Evolutionary conservation across 2,113 vertebrate genomes (phyloP), one percentile per base, ranked within the genome.

Genomic region (Apeltes quadracus): DNA sequence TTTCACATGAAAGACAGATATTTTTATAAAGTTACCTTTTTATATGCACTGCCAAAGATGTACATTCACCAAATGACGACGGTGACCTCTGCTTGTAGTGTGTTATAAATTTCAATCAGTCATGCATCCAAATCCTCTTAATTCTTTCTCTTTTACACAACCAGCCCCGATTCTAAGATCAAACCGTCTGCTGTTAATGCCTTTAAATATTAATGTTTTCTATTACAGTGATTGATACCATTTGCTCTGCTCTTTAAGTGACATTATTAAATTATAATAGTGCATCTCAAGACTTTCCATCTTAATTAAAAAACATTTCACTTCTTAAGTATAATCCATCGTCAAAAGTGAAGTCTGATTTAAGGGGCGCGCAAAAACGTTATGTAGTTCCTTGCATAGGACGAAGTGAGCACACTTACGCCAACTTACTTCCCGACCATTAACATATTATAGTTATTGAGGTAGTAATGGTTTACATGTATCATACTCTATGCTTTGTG

Each of bases 381-480:
- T 8, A 80, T 84, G 77, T 76, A 61, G 54, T 61, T 73, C 59
- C 76, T 82, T 86, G 58, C 83, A 43, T 83, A 54, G 86, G 80
- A 76, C 61, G 83, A 77, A 85, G 67, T 67, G 75, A 81, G 59
- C 48, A 6, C 71, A 55, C 61, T 71, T 72, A 66, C 65, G 58
- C 64, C 79, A 75, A 88, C 84, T 63, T 78, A 72, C 72, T 83
- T 83, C 75, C 61, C 58, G 65, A 59, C 72, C 76, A 82, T 84
- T 88, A 87, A 81, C 72, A 83, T 65, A 72, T 68, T 1, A 25
- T 68, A 61, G 54, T 83, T 88, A 89, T 81, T 87, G 89, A 85
- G 84, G 83, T 77, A 79, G 57, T 89, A 84, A 88, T 86, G 73
- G 59, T 79, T 64, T 68, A 79, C 79, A 85, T 92, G 84, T 82